Conservation (phyloP, 2,797 vertebrate genomes). For the Carcharodon carcharias region DNA sequence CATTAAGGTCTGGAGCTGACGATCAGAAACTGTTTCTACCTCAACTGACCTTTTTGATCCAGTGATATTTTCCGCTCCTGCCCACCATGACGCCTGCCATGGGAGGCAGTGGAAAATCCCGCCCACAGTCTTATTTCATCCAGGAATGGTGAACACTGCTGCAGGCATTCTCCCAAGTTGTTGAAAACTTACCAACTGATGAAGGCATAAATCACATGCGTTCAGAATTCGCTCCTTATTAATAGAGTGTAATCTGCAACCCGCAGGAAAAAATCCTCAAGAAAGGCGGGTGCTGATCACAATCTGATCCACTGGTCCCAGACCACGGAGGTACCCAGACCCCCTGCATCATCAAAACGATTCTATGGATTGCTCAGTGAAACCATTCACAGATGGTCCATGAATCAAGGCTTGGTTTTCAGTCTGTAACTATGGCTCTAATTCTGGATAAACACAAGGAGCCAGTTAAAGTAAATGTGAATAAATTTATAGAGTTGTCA, state of each 20-base stretch:
- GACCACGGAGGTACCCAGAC: neutral
- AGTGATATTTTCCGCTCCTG: too few species aligned
- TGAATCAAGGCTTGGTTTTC: neutral
- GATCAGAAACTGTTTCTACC: too few species aligned
- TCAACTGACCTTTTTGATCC: too few species aligned
- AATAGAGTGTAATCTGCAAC: neutral
- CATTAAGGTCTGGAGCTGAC: too few species aligned
- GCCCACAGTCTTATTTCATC: neutral
- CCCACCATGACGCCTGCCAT: too few species aligned
- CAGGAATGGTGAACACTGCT: neutral
- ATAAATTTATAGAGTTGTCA: conserved; percentile 1
- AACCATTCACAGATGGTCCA: neutral
- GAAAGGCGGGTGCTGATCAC: neutral
- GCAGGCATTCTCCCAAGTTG: neutral
- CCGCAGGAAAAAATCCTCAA: neutral
- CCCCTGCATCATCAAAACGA: neutral
- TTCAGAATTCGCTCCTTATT: neutral
- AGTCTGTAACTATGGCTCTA: neutral
- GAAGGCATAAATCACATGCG: neutral
- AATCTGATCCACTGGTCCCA: neutral
- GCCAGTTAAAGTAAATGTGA: neutral
- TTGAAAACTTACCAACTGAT: neutral
- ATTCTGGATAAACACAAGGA: neutral
- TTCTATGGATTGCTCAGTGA: neutral
- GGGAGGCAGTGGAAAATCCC: neutral